Percentiles rank a stretch among this genome's conserved stretches.
Conservation (phyloP, 1,140 invertebrate species). For the Sycophila sp. region DNA sequence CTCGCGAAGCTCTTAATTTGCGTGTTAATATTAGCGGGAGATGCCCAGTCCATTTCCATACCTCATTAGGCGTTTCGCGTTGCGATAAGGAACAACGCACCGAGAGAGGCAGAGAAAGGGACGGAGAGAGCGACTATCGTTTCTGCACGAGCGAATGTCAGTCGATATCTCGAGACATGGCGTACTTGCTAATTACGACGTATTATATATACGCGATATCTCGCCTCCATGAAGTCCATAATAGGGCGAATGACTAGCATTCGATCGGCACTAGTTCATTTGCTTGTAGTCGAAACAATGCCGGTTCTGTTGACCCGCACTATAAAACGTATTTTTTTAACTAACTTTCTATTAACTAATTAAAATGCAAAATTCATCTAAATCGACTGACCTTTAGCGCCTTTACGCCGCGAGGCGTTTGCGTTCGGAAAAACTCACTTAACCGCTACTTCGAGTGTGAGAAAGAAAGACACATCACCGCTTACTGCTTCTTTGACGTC, state of each 20-base stretch:
- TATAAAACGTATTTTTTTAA: too few relatives aligned
- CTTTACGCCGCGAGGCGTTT: slow-evolving; percentile 1
- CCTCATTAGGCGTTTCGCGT: slow-evolving; percentile 49
- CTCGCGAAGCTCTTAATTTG: slow-evolving; percentile 46
- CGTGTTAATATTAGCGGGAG: slow-evolving; percentile 52
- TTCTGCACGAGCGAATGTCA: slow-evolving; percentile 45
- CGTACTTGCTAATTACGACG: slow-evolving; percentile 47
- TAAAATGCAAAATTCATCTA: too few relatives aligned
- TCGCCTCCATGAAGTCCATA: too few relatives aligned
- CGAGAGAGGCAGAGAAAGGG: background rate
- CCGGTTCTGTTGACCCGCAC: too few relatives aligned
- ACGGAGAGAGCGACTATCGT: background rate
- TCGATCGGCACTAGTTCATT: too few relatives aligned
- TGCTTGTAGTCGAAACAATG: too few relatives aligned
- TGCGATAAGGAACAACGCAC: slow-evolving; percentile 40
- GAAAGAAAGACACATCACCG: background rate
- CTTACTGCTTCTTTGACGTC: slow-evolving; percentile 4
- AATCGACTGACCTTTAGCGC: too few relatives aligned
- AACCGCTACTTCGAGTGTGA: background rate
- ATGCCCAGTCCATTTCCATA: slow-evolving; percentile 46
- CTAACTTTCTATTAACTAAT: too few relatives aligned
- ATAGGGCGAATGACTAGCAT: too few relatives aligned
- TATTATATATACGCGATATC: slow-evolving; percentile 43
- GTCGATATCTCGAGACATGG: slow-evolving; percentile 47
- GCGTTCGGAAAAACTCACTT: background rate